Evolutionary conservation across 1,140 invertebrate species (phyloP), one percentile per base, ranked within the genome.

Genomic region (Drosophila setifemur): DNA sequence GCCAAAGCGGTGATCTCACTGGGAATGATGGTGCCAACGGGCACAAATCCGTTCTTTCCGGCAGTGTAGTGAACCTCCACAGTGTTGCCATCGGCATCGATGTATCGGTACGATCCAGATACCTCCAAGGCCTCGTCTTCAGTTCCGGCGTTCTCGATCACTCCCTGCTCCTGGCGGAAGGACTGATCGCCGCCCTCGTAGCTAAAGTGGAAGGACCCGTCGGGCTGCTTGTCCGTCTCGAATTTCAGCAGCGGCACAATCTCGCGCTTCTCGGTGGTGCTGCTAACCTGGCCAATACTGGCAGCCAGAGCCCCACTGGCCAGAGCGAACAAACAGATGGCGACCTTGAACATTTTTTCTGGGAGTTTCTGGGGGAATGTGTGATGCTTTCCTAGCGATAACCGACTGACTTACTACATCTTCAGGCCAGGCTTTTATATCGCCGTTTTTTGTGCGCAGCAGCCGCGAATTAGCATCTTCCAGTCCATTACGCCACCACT

Each of bases 21-120:
- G 6, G 92, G 92, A 47, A 94, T 91, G 67, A 93, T 93, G 33
- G 91, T 92, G 16, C 93, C 93, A 11, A 89, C 64, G 52, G 94
- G 91, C 11, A 92, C 88, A 81, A 94, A 95, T 25, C 94, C 94
- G 58, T 94, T 94, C 72, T 94, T 93, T 71, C 94, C 94, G 28
- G 94, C 94, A 0, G 91, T 93, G 73, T 93, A 93, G 71, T 91
- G 90, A 4, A 96, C 93, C 71, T 92, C 92, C 68, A 95, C 93
- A 9, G 92, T 91, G 68, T 95, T 91, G 35, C 95, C 95, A 75
- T 95, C 94, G 3, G 93, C 92, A 33, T 90, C 94, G 0, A 93
- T 88, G 69, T 91, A 95, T 42, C 92, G 91, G 86, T 91, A 95
- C 70, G 92, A 92, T 43, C 92, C 92, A 2, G 50, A 16, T 0